phyloP scores from a whole-genome alignment of 2,113 vertebrate genomes.

The Pseudonaja textilis region DNA sequence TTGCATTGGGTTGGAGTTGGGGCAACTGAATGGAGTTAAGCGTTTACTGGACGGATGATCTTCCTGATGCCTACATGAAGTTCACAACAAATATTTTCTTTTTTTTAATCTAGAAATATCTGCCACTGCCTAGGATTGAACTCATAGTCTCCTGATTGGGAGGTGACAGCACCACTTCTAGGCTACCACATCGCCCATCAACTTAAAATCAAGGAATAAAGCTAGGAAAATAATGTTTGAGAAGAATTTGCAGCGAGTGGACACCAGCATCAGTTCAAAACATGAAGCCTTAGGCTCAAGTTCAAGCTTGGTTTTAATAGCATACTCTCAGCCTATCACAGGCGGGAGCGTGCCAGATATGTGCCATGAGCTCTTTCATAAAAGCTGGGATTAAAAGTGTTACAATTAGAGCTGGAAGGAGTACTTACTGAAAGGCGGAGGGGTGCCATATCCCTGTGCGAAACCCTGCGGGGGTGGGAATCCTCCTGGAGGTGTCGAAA shows the following conservation, averaged over 20 bases:
- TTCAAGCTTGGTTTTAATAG: background rate
- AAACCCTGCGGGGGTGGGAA: constrained; percentile 96
- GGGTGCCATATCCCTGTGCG: constrained; percentile 91
- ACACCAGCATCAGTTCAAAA: background rate
- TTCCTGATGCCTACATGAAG: background rate
- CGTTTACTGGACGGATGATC: background rate
- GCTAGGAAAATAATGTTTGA: background rate
- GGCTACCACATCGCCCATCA: background rate
- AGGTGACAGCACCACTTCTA: background rate
- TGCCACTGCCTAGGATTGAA: background rate
- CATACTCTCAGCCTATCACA: background rate
- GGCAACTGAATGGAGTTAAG: background rate
- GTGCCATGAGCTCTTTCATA: background rate
- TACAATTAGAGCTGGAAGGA: background rate
- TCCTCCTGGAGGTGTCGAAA: constrained; percentile 85
- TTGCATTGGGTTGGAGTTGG: background rate
- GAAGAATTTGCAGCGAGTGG: background rate
- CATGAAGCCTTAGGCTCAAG: background rate
- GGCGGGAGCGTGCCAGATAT: background rate
- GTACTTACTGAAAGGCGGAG: constrained; percentile 94
- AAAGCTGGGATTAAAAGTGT: background rate
- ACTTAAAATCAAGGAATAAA: background rate
- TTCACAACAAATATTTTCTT: background rate
- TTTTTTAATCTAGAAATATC: background rate
- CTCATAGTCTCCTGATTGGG: background rate